Conservation (phyloP, 2,797 vertebrate genomes). For the Pangasius larnaudii region DNA sequence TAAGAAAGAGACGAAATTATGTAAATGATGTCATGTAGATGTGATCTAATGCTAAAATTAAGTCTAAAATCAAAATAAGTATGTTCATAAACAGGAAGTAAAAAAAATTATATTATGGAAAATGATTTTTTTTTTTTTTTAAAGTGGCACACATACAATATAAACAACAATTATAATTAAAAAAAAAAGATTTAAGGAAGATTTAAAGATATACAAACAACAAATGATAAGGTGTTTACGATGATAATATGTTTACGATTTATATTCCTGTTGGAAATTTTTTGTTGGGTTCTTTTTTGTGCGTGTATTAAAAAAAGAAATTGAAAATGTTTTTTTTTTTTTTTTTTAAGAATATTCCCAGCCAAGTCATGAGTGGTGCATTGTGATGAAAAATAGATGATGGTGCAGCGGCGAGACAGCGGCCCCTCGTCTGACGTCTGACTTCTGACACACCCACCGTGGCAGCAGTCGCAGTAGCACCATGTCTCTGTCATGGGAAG, state of each 20-base stretch:
- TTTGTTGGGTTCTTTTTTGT: background rate
- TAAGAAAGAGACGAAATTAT: background rate
- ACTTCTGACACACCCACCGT: background rate
- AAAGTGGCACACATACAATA: background rate
- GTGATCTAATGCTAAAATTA: background rate
- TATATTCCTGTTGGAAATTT: no score
- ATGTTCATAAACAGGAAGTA: no score
- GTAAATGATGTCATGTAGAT: background rate
- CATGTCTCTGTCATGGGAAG: conserved; percentile 1
- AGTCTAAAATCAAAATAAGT: background rate
- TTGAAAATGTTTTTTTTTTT: background rate
- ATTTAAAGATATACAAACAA: background rate
- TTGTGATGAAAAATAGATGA: conserved; percentile 19
- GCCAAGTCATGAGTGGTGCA: background rate
- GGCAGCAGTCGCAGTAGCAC: background rate
- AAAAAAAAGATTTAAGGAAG: background rate
- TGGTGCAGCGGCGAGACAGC: background rate
- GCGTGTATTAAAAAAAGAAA: background rate
- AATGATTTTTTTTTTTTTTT: no score
- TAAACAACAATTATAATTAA: background rate
- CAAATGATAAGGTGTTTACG: no score
- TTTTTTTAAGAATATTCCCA: background rate
- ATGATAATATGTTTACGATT: background rate
- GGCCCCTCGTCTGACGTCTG: no score
- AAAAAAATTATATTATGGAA: background rate